Evolutionary conservation across 2,888 invertebrate species (phyloP).

Genomic region (Polydesmus complanatus): DNA sequence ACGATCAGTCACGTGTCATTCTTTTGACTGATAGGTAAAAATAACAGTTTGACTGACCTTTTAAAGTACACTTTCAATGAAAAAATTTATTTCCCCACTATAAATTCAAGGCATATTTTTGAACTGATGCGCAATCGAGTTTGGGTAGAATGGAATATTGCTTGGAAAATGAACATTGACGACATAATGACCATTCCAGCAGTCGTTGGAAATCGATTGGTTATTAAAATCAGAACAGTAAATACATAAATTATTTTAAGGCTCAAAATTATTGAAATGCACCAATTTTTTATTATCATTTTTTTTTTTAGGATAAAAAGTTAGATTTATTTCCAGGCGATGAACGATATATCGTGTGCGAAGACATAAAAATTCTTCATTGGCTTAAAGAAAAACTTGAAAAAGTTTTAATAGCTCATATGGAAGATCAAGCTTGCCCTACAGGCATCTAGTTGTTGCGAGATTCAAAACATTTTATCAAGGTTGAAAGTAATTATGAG

Average conservation of each 20-base stretch:
- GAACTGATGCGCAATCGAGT: constrained; percentile 52
- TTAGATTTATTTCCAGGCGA: constrained; percentile 40
- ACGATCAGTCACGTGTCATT: constrained; percentile 49
- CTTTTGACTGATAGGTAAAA: constrained; percentile 51
- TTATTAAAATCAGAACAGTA: constrained; percentile 62
- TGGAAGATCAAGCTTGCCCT: constrained; percentile 55
- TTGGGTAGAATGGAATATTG: constrained; percentile 59
- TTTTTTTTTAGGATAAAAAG: constrained; percentile 30
- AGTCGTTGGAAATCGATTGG: constrained; percentile 44
- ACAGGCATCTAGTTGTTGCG: constrained; percentile 3
- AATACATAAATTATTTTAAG: constrained; percentile 14
- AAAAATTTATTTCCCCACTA: background rate
- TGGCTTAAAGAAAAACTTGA: constrained; percentile 64
- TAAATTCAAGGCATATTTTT: constrained; percentile 49
- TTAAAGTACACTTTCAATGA: background rate
- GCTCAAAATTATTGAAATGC: background rate
- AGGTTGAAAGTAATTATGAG: too few species aligned
- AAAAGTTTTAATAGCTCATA: constrained; percentile 54
- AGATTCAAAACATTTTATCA: background rate
- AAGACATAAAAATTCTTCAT: constrained; percentile 44
- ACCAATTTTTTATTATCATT: constrained; percentile 32
- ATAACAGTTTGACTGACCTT: background rate
- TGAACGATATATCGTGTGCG: constrained; percentile 50
- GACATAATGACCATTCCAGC: constrained; percentile 54
- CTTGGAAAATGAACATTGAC: constrained; percentile 58